phyloP scores from a whole-genome alignment of 2,888 invertebrate species.

The Sphaeridia pumilis region DNA sequence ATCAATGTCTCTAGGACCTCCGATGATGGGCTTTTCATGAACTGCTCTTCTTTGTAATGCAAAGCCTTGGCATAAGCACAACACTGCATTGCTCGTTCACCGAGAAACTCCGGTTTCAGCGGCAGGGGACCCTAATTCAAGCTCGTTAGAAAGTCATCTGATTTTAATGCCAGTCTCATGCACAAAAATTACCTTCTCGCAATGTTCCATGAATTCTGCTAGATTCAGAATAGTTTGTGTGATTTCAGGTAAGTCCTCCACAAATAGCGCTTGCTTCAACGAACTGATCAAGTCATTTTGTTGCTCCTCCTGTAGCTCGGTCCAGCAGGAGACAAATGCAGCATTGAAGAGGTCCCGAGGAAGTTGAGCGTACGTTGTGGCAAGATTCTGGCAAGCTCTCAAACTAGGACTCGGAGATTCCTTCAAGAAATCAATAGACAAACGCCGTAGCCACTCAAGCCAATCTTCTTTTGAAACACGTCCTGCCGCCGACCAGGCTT shows the following conservation, averaged over 20 bases:
- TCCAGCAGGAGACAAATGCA: conserved; percentile 98
- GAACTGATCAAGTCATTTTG: conserved; percentile 76
- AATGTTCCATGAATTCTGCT: conserved; percentile 99
- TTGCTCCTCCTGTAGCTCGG: conserved; percentile 68
- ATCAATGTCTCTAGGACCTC: conserved; percentile 87
- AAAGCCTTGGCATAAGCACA: conserved; percentile 71
- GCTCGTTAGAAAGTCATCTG: not conserved
- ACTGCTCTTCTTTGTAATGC: conserved; percentile 88
- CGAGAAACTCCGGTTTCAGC: conserved; percentile 71
- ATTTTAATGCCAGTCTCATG: not conserved
- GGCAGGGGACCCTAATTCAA: conserved; percentile 69
- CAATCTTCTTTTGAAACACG: conserved; percentile 96
- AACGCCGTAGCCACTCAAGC: conserved; percentile 88
- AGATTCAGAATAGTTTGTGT: conserved; percentile 93
- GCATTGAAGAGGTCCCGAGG: conserved; percentile 95
- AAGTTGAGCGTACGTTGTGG: conserved; percentile 90
- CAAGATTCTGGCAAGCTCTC: conserved; percentile 79
- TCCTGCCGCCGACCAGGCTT: conserved; percentile 83
- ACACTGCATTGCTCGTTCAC: conserved; percentile 89
- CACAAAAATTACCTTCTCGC: conserved; percentile 52
- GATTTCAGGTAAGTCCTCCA: conserved; percentile 88
- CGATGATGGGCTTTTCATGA: conserved; percentile 66
- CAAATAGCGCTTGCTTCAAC: conserved; percentile 76
- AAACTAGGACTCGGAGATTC: conserved; percentile 92
- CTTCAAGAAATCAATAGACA: conserved; percentile 85